Evolutionary conservation across 1,140 invertebrate species (phyloP), one percentile per base, ranked within the genome.

Genomic region (Drosophila takahashii): DNA sequence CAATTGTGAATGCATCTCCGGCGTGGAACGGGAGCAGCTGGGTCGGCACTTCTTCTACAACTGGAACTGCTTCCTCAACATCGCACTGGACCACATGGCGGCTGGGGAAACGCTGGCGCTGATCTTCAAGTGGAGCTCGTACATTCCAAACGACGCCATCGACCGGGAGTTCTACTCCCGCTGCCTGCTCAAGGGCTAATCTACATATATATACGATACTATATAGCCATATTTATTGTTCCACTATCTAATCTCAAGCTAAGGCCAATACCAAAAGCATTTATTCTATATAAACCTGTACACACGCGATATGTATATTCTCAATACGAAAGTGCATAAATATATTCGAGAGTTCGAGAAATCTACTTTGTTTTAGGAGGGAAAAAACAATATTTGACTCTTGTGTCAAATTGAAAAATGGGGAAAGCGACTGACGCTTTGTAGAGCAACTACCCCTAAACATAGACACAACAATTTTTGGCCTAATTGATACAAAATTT

Each of bases 91-190:
- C 39, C 89, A 91, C 59, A 36, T 92, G 48, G 36, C 73, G 3
- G 76, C 90, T n/a, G 64, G 26, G 1, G 91, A 92, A 7, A 92
- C 90, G 9, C 50, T 92, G 7, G 79, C 79, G 5, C 29, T 92
- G 29, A 89, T 92, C 34, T 90, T 90, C 11, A 92, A 92, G 37
- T 92, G 90, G 90, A 90, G 91, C 36, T 90, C 90, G 10, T 86
- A 79, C 58, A 92, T 92, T 72, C 86, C 91, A 13, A 92, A 91
- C 54, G 91, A 92, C 77, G 91, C 91, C 27, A 91, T 92, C 26
- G 91, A 92, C 62, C 75, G 91, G n/a, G 86, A 92, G 48, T 92
- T 92, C 42, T 92, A 90, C 44, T 86, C 83, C 10, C 78, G 90
- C 18, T 92, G 91, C 59, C 64, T 92, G 39, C 67, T 92, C 16